A percentile compares a stretch with the other conserved stretches of the same genome.
Evolutionary conservation across 2,888 invertebrate species (phyloP).

Genomic region (Agonopterix arenella): DNA sequence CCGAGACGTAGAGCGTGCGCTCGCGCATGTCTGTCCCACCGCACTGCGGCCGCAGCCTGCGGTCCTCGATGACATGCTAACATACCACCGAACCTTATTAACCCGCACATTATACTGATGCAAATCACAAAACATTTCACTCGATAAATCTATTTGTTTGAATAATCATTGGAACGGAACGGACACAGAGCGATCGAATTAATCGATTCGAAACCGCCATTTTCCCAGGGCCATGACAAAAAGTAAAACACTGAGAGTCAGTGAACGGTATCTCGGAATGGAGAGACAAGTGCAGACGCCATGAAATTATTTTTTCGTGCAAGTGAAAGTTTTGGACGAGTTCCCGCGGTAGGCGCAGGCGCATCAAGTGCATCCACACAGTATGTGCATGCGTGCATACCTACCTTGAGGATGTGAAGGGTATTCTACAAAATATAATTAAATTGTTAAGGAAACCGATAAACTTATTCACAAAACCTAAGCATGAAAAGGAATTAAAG

Average conservation of each 20-base stretch:
- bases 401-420: too few relatives aligned
- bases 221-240: conserved; percentile 15
- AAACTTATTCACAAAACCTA: too few relatives aligned
- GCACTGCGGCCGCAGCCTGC: conserved; percentile 18
- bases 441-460: too few relatives aligned
- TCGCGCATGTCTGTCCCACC: conserved; percentile 16
- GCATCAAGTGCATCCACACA: conserved; percentile 1
- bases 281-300: conserved; percentile 19
- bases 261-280: conserved; percentile 48
- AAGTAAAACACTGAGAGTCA: conserved; percentile 17
- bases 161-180: conserved; percentile 25
- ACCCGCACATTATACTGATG: conserved; percentile 4
- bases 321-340: conserved; percentile 50
- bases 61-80: conserved; percentile 2
- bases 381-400: not conserved
- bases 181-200: conserved; percentile 12
- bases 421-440: too few relatives aligned
- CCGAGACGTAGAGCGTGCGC: conserved; percentile 19
- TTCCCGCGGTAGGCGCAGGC: conserved; percentile 19
- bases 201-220: conserved; percentile 26
- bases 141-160: conserved; percentile 17
- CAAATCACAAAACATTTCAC: conserved; percentile 2
- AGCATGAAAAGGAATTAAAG: too few relatives aligned
- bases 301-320: conserved; percentile 31
- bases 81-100: conserved; percentile 6